Evolutionary conservation across 2,113 vertebrate species (phyloP), one percentile per base, ranked within the genome.

Genomic region (Serranochromis macrocephalus): DNA sequence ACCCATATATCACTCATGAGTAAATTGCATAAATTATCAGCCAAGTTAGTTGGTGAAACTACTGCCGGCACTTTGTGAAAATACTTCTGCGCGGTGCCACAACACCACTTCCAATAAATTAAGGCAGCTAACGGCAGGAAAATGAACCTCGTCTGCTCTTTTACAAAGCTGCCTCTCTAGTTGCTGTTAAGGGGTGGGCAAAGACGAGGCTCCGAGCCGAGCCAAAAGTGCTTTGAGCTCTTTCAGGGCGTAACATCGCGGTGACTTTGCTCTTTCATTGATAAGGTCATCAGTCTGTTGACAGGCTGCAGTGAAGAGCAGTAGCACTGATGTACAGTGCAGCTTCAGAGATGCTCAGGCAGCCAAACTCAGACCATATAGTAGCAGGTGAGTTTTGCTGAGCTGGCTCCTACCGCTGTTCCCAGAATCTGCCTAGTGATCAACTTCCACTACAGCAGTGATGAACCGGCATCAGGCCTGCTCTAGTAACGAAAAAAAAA

Each of bases 401-500:
- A 95, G 94, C 93, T 95, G 93, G 94, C 94, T 93, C 85, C 91
- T 95, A 87, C 89, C 17, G 19, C 94, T 93, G 93, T 89, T 93
- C 51, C 85, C 84, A 88, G 87, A 95, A 94, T 96, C 94, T 96
- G 95, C 95, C 95, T 94, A 93, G 94, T 95, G 95, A 96, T 95
- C 93, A 95, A 91, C 95, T 95, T 94, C 88, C 87, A 82, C 88
- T 91, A 91, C 89, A 90, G 90, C 92, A 90, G 86, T 86, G 89
- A 93, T 91, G 87, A 94, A 95, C 91, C 87, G 80, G 88, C 91
- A 83, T 91, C 53, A 84, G 57, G 87, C 88, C 85, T 82, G 85
- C 87, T 88, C 83, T 63, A 53, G 73, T 87, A 78, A 29, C 2
- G 9, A 5, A 0, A 1, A 6, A 8, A 0, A 0, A 42, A 53